phyloP scores from a whole-genome alignment of 1,140 invertebrate genomes.

The Rhyacophila brunnea region DNA sequence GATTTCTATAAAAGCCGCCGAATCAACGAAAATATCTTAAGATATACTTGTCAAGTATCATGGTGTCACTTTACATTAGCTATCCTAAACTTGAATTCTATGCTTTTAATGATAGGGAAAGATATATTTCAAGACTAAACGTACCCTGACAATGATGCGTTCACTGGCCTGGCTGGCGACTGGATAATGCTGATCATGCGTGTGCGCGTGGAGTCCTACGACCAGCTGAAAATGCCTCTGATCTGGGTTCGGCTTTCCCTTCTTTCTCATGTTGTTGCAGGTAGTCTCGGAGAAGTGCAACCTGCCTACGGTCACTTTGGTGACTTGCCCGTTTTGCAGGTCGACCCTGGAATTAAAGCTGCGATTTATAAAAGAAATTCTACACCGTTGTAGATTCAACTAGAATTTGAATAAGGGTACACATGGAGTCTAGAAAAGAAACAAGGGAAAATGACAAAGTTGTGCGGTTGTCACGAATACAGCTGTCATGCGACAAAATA shows the following conservation, averaged over 20 bases:
- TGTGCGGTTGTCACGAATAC: too few species aligned
- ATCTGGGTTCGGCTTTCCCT: constrained; percentile 97
- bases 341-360: constrained; percentile 69
- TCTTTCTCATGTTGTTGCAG: constrained; percentile 98
- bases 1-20: too few species aligned
- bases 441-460: too few species aligned
- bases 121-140: too few species aligned
- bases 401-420: too few species aligned
- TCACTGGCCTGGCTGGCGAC: constrained; percentile 89
- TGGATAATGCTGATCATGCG: constrained; percentile 73
- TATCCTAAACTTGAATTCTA: too few species aligned
- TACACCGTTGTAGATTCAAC: background rate
- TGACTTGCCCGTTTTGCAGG: constrained; percentile 77
- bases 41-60: too few species aligned
- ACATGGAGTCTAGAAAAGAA: too few species aligned
- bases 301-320: constrained; percentile 90
- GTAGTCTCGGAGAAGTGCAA: constrained; percentile 98
- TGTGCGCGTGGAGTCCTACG: constrained; percentile 87
- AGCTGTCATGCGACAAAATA: too few species aligned
- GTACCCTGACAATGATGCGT: constrained; percentile 93
- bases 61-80: too few species aligned
- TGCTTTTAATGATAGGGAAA: too few species aligned
- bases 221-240: constrained; percentile 94
- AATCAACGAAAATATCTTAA: too few species aligned
- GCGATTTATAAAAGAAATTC: background rate